A percentile compares a stretch with the other conserved stretches of the same genome.
phyloP scores from a whole-genome alignment of 2,797 vertebrate species.

The Capromys pilorides region DNA sequence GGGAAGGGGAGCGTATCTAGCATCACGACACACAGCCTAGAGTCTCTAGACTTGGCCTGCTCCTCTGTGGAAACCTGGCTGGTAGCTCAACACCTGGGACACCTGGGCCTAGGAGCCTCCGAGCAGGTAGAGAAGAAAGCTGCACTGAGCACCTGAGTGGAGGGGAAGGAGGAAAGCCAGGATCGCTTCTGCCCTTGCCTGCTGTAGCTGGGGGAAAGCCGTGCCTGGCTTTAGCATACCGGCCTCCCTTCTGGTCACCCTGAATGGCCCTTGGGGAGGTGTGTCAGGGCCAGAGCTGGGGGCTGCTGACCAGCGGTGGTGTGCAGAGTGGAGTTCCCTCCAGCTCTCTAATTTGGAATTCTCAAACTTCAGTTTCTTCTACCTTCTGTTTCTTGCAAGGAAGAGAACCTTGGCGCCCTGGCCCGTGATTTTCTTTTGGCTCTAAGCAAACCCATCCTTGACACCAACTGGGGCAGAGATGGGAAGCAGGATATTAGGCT shows the following conservation, averaged over 20 bases:
- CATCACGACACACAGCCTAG: not conserved
- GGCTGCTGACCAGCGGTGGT: not conserved
- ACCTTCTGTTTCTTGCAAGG: slow-evolving; percentile 17
- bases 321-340: not conserved
- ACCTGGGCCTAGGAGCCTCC: not conserved
- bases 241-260: not conserved
- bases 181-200: not conserved
- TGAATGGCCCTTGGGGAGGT: not conserved
- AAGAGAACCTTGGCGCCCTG: slow-evolving; percentile 17
- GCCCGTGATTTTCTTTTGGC: slow-evolving; percentile 11
- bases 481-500: not conserved
- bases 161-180: not conserved
- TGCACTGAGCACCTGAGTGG: not conserved
- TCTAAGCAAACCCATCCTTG: not conserved
- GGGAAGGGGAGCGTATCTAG: not conserved
- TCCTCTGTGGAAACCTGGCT: not conserved
- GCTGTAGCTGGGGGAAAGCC: not conserved
- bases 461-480: slow-evolving; percentile 41
- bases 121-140: not conserved
- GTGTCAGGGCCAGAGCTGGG: not conserved
- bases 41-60: not conserved
- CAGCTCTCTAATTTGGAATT: slow-evolving; percentile 29
- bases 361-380: slow-evolving; percentile 30
- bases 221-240: not conserved
- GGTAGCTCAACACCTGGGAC: slow-evolving; percentile 8